phyloP scores from a whole-genome alignment of 2,113 vertebrate species.

The Nothoprocta pentlandii region DNA sequence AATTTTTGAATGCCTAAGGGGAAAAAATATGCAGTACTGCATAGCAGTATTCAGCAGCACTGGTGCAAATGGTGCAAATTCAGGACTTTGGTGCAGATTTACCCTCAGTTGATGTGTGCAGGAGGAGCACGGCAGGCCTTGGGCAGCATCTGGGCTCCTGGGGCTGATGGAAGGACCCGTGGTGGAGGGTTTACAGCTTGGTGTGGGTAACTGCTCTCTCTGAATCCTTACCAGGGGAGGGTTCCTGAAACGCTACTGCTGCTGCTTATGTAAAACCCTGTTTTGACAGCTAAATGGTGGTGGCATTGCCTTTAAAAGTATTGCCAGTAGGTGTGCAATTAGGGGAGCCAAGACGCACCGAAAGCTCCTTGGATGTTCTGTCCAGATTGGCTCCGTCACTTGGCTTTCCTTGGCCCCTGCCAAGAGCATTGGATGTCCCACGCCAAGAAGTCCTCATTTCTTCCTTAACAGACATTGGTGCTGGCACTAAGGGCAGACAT shows the following conservation, averaged over 20 bases:
- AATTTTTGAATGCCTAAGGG: background rate
- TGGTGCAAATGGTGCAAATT: background rate
- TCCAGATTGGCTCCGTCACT: background rate
- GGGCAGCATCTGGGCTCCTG: no score
- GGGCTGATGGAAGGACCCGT: background rate
- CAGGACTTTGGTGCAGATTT: background rate
- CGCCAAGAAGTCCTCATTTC: background rate
- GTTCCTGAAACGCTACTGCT: background rate
- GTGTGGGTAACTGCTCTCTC: background rate
- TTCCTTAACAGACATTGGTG: background rate
- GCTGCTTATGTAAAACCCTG: background rate
- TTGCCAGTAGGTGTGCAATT: background rate
- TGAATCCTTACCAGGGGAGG: background rate
- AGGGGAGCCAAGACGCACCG: background rate
- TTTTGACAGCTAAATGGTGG: background rate
- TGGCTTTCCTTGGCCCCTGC: background rate
- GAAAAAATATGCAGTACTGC: background rate
- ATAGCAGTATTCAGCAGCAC: background rate
- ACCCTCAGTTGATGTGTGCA: fast-evolving
- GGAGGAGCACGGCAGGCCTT: background rate
- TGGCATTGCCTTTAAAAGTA: background rate
- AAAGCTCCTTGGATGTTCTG: background rate
- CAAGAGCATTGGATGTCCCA: background rate
- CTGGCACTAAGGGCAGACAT: no score
- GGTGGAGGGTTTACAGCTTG: background rate